Percentiles rank a stretch among this genome's conserved stretches.
Evolutionary conservation across 2,797 vertebrate species (phyloP).

Genomic region (Ciconia nigra): DNA sequence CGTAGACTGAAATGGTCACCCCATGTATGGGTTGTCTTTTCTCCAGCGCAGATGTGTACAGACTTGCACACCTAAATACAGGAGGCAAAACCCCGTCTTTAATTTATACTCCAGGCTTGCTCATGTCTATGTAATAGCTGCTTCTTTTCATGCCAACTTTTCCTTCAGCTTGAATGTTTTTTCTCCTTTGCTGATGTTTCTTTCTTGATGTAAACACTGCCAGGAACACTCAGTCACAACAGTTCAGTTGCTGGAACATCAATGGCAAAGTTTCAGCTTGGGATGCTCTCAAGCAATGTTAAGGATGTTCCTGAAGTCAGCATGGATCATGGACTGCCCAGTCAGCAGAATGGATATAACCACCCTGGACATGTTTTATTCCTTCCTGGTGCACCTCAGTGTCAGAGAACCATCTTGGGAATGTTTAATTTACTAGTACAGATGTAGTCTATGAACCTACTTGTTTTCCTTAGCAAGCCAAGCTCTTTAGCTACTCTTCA

Average conservation of each 20-base stretch:
- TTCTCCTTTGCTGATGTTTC: not conserved
- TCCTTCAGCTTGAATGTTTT: not conserved
- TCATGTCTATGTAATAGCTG: not conserved
- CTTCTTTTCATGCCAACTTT: not conserved
- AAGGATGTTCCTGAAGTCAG: not conserved
- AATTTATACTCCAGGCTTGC: not conserved
- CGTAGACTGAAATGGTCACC: not conserved
- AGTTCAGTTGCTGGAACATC: not conserved
- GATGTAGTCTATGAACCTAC: not conserved
- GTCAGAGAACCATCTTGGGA: not conserved
- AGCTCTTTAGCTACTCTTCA: not conserved
- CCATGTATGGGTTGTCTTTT: not conserved
- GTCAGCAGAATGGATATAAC: not conserved
- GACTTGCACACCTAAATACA: not conserved
- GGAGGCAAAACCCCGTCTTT: rapidly evolving
- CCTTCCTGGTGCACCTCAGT: not conserved
- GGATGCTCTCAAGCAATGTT: not conserved
- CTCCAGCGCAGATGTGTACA: not conserved
- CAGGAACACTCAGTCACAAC: not conserved
- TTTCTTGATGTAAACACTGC: not conserved
- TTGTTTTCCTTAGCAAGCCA: not conserved
- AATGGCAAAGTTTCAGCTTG: not conserved
- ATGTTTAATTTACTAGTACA: not conserved
- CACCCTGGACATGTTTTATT: not conserved
- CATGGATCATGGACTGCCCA: not conserved